phyloP scores from a whole-genome alignment of 2,797 vertebrate species.

The Tragopan temminckii region DNA sequence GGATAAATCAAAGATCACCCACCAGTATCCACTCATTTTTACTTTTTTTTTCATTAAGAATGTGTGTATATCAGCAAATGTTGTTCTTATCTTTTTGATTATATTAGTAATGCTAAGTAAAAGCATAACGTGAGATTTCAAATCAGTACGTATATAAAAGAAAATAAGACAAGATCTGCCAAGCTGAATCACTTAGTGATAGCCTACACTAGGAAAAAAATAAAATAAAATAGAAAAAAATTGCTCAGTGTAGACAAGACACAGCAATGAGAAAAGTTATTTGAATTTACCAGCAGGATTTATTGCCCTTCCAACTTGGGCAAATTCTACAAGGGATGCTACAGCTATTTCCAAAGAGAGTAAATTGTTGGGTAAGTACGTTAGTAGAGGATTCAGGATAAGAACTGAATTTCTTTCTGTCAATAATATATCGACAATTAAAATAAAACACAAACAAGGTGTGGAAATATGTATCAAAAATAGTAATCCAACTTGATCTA shows the following conservation, averaged over 20 bases:
- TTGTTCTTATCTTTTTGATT: not conserved
- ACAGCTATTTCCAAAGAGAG: not conserved
- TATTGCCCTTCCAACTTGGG: not conserved
- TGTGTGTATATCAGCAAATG: not conserved
- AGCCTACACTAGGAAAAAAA: not conserved
- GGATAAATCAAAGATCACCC: not conserved
- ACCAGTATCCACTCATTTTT: not conserved
- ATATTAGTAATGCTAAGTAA: not conserved
- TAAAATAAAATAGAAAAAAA: not conserved
- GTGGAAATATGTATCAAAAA: not conserved
- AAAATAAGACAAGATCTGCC: not conserved
- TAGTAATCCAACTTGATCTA: not conserved
- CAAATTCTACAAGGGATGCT: not conserved
- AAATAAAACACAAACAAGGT: not conserved
- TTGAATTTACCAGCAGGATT: not conserved
- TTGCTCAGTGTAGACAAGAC: rapidly evolving
- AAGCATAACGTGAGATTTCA: not conserved
- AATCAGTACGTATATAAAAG: not conserved
- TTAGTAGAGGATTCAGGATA: not conserved
- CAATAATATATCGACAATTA: not conserved
- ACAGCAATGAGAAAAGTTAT: not conserved
- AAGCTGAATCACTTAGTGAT: not conserved
- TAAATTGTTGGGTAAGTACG: not conserved
- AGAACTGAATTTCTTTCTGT: not conserved
- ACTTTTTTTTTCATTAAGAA: not conserved